Conservation (phyloP, 2,888 invertebrate species). For the Drosophila austrosaltans region DNA sequence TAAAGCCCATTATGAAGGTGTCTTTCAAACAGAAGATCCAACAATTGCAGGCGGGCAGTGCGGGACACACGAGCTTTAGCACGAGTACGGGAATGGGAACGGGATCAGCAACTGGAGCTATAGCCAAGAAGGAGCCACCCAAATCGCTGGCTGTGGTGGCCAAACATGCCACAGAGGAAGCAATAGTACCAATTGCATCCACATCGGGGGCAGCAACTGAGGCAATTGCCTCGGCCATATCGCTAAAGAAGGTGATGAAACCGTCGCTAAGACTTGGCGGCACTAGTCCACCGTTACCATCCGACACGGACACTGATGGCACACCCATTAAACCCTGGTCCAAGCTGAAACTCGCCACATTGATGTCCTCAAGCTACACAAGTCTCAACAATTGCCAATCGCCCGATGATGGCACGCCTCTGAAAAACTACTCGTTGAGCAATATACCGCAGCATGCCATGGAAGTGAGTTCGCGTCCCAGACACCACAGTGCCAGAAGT, state of each 20-base stretch:
- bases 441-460: conserved; percentile 71
- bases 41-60: conserved; percentile 83
- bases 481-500: conserved; percentile 67
- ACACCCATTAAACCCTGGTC: conserved; percentile 87
- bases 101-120: conserved; percentile 80
- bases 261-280: conserved; percentile 60
- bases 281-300: conserved; percentile 55
- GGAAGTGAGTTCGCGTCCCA: conserved; percentile 41
- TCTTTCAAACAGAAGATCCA: conserved; percentile 87
- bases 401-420: conserved; percentile 72
- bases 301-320: conserved; percentile 83
- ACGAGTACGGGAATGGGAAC: conserved; percentile 47
- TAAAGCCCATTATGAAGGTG: conserved; percentile 85
- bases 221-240: conserved; percentile 64
- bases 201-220: not conserved
- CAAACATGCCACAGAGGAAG: conserved; percentile 50
- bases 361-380: conserved; percentile 82
- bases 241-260: conserved; percentile 68
- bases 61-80: no score
- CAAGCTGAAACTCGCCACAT: conserved; percentile 89
- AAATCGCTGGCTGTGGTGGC: conserved; percentile 67
- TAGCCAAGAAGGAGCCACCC: conserved; percentile 81
- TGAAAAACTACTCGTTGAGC: conserved; percentile 76
- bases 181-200: not conserved
- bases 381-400: conserved; percentile 79